These are phyloP conservation scores for Perizoma affinitatum DNA, from an alignment of 2,888 invertebrate species.

Conservation along the genomic window DNA sequence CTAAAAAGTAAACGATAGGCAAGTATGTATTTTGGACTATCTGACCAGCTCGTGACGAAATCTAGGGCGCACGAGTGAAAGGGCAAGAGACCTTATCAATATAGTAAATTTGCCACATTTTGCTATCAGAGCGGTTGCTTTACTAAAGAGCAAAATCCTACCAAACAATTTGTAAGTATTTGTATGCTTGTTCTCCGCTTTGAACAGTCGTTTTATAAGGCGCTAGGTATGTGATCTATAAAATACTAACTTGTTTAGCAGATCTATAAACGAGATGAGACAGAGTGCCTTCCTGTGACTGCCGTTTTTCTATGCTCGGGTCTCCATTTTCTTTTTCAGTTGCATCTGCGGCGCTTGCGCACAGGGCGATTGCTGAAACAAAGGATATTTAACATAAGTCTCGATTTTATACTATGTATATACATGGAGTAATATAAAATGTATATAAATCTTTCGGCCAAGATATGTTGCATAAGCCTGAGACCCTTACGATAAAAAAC, in stretches of 20 bases:
- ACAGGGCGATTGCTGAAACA: conserved; percentile 69
- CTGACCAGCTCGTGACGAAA: conserved; percentile 62
- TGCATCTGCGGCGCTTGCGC: conserved; percentile 65
- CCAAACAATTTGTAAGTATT: neutral
- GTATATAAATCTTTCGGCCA: no score
- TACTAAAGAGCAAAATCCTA: conserved; percentile 6
- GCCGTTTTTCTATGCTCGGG: conserved; percentile 67
- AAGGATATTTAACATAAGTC: conserved; percentile 26
- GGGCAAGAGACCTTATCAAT: conserved; percentile 55
- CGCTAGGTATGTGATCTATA: no score
- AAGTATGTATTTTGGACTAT: conserved; percentile 40
- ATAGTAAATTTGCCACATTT: conserved; percentile 35
- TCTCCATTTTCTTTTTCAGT: conserved; percentile 52
- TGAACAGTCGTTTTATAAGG: no score
- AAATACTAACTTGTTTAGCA: conserved; percentile 64
- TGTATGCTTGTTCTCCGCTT: no score
- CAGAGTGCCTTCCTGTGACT: conserved; percentile 54
- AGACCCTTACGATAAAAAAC: no score
- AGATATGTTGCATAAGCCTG: no score
- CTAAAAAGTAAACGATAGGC: conserved; percentile 18
- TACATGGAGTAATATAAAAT: no score
- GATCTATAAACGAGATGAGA: conserved; percentile 61
- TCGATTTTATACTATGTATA: no score
- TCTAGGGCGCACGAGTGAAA: conserved; percentile 72
- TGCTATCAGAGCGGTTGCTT: conserved; percentile 27